Conservation (phyloP, 2,113 vertebrate genomes). For the Melanerpes aurifrons region DNA sequence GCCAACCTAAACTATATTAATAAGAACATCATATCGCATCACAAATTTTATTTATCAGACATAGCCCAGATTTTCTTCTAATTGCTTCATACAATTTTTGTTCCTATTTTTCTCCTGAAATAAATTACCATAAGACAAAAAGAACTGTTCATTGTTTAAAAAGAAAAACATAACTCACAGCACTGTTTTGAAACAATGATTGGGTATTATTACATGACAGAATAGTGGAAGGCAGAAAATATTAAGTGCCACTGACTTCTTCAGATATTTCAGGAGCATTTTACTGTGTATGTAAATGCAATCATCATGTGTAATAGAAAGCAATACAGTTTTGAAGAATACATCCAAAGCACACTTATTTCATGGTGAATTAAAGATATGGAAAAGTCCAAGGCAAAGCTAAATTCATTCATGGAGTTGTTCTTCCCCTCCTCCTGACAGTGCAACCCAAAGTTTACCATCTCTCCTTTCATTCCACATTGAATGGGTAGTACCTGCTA, state of each 20-base stretch:
- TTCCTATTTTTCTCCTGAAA: background rate
- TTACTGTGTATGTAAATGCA: background rate
- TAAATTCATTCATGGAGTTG: rapidly evolving
- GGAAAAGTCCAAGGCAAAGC: background rate
- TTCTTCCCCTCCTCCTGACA: background rate
- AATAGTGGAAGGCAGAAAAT: background rate
- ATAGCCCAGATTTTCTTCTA: rapidly evolving
- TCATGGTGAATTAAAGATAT: background rate
- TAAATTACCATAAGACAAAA: background rate
- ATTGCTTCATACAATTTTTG: background rate
- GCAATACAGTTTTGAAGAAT: background rate
- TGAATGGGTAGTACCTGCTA: background rate
- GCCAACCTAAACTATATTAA: background rate
- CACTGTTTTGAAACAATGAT: background rate
- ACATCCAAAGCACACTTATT: background rate
- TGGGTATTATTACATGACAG: background rate
- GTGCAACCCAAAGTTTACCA: background rate
- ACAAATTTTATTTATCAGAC: background rate
- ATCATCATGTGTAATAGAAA: background rate
- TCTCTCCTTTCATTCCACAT: background rate
- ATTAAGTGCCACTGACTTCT: background rate
- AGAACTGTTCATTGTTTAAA: background rate
- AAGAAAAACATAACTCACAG: background rate
- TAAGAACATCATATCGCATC: background rate
- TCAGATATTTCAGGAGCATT: background rate